Percentiles rank a stretch among this genome's conserved stretches.
These are phyloP conservation scores for Monodelphis domestica DNA, from an alignment of 2,797 vertebrate genomes.

Conservation along the genomic window DNA sequence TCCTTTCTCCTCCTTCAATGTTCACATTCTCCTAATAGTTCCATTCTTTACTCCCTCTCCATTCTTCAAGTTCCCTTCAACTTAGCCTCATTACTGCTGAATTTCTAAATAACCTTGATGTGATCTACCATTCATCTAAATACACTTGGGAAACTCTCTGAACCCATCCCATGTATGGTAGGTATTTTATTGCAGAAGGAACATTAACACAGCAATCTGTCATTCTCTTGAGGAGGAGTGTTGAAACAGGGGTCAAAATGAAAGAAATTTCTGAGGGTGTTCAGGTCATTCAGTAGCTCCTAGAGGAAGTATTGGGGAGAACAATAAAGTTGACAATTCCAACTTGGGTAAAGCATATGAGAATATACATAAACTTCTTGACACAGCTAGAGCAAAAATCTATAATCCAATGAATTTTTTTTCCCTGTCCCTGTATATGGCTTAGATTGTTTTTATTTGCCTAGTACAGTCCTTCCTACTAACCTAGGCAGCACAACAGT, in stretches of 20 bases:
- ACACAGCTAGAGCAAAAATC: background rate
- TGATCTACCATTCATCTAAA: background rate
- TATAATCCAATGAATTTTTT: background rate
- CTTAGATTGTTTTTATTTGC: background rate
- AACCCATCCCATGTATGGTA: background rate
- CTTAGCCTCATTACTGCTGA: slow-evolving; percentile 8
- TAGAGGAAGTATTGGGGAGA: background rate
- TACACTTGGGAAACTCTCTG: slow-evolving; percentile 5
- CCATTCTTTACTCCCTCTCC: background rate
- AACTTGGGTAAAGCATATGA: background rate
- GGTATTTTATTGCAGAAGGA: background rate
- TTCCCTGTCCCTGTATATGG: background rate
- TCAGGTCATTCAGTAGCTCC: slow-evolving; percentile 29
- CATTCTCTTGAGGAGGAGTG: slow-evolving; percentile 44
- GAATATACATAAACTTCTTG: slow-evolving; percentile 21
- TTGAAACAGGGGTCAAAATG: slow-evolving; percentile 39
- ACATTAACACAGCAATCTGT: slow-evolving; percentile 16
- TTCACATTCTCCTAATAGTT: background rate
- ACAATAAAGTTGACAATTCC: slow-evolving; percentile 32
- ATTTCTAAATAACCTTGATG: slow-evolving; percentile 1
- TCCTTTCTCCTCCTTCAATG: background rate
- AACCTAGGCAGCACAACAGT: too few relatives aligned
- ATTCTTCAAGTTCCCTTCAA: slow-evolving; percentile 23
- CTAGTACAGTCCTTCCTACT: background rate
- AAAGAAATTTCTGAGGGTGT: background rate